Conservation (phyloP, 2,113 vertebrate species). For the Terrapene triunguis region DNA sequence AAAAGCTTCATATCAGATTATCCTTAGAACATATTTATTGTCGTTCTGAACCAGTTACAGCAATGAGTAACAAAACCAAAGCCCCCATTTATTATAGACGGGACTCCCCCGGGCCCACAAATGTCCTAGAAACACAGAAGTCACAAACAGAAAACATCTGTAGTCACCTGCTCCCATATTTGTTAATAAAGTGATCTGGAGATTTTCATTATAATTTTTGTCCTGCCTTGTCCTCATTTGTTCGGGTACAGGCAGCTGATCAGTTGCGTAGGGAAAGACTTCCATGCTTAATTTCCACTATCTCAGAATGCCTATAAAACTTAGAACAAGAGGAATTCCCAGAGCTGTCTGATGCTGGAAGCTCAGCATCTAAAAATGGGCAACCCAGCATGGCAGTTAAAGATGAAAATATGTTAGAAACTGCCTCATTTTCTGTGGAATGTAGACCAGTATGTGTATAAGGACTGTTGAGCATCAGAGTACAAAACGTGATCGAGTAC, state of each 20-base stretch:
- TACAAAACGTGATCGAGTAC: background rate
- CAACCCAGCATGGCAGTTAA: background rate
- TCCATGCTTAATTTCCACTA: background rate
- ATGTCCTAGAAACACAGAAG: background rate
- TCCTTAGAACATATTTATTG: background rate
- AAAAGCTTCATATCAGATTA: slow-evolving; percentile 23
- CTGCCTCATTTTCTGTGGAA: background rate
- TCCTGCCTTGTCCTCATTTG: background rate
- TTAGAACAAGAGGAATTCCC: background rate
- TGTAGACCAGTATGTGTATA: background rate
- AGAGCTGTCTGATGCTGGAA: background rate
- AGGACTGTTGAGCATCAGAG: background rate
- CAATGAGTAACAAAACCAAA: background rate
- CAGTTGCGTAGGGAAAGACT: background rate
- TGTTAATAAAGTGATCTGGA: background rate
- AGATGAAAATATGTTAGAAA: background rate
- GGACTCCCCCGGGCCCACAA: background rate
- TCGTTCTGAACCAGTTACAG: background rate
- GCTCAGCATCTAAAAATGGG: background rate
- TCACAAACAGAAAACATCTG: background rate
- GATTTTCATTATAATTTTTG: background rate
- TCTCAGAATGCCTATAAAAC: background rate
- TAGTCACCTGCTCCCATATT: background rate
- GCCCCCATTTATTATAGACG: background rate
- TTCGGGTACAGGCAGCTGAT: background rate